Base-by-base conservation (phyloP, 2,888 invertebrate species). In the Artemia sinica region DNA sequence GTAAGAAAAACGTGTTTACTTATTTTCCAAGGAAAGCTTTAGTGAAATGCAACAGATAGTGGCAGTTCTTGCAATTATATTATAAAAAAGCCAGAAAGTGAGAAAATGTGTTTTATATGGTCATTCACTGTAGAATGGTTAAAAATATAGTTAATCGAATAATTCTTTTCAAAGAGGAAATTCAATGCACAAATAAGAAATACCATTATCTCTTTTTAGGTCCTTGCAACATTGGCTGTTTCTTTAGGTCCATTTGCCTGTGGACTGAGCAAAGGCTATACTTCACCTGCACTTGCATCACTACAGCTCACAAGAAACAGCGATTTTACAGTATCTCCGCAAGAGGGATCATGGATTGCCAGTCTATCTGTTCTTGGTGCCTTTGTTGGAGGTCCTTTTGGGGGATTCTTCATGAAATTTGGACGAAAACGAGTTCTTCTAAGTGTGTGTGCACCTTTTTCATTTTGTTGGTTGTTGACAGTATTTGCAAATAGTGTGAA, bases 261-360 rank as follows among this genome's bases (percentile, higher is more conserved):
- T 0, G 89, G 88, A 0, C 81, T 89, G 68, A 86, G 87, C 72
- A 88, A 88, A 77, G 88, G 88, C 10, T 89, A 89, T 81, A 88
- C 87, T 77, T 88, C 88, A 1, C 88, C 89, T 1, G 88, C 88
- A 4, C 83, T 89, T 72, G 88, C 87, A 18, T 88, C 88, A 0
- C 83, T 89, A 75, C 83, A 86, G 86, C 86, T 75, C 68, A 70
- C 14, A 69, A 52, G 65, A 49, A 66, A 49, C 66, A 52, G 58
- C 50, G 66, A 51, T 66, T 74, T 75, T 72, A 71, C 73, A 66
- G 73, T 75, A 50, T 73, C 73, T 73, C 83, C 85, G 72, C 87
- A 88, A 78, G 85, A 89, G 75, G 87, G 86, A 28, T 87, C 87
- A 71, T 89, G 89, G 89, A 83, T 89, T 49, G 89, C 88, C 28